Percentiles rank a stretch among this genome's conserved stretches.
Evolutionary conservation across 2,888 invertebrate genomes (phyloP).

Genomic region (Athripsodes cinereus): DNA sequence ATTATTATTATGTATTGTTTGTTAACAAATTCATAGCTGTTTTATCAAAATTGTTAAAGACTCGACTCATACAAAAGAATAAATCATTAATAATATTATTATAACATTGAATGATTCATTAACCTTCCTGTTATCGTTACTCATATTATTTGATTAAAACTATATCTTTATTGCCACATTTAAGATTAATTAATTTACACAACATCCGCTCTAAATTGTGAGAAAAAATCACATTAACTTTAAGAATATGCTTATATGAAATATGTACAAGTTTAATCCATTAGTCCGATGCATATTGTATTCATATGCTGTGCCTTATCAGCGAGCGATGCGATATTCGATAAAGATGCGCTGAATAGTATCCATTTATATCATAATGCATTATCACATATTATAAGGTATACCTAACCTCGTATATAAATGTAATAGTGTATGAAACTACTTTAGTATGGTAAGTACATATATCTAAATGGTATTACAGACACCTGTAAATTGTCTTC

Average conservation of each 20-base stretch:
- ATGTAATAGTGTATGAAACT: too few species aligned
- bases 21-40: too few species aligned
- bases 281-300: conserved; percentile 4
- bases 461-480: too few species aligned
- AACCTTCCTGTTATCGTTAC: not conserved
- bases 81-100: too few species aligned
- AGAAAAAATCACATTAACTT: conserved; percentile 18
- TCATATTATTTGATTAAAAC: conserved; percentile 4
- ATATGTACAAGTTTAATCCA: conserved; percentile 18
- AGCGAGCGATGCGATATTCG: not conserved
- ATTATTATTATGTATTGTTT: too few species aligned
- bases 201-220: conserved; percentile 17
- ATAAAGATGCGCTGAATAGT: not conserved
- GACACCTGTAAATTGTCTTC: too few species aligned
- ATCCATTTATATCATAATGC: too few species aligned
- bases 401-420: too few species aligned
- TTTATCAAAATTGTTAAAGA: too few species aligned
- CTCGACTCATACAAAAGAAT: too few species aligned
- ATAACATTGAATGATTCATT: conserved; percentile 1
- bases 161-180: conserved; percentile 2
- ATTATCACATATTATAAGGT: too few species aligned
- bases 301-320: not conserved
- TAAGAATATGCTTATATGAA: conserved; percentile 11
- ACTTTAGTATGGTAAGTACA: too few species aligned
- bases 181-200: conserved; percentile 15